Evolutionary conservation across 1,140 invertebrate species (phyloP), one percentile per base, ranked within the genome.

Genomic region (Pseudomyrmex pallidus): DNA sequence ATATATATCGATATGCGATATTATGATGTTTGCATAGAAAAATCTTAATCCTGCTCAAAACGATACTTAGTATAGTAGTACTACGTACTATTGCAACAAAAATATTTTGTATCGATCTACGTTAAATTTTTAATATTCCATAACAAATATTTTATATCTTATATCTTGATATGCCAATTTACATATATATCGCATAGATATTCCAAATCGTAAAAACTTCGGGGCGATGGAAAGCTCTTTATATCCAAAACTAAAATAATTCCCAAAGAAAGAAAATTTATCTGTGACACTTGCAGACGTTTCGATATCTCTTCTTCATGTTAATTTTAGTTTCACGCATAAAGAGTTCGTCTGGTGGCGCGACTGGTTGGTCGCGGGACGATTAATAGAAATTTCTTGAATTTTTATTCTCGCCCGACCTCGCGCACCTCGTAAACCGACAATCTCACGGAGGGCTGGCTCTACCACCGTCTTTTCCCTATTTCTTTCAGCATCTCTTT

Each of bases 331-430:
- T 63, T 77, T 77, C 52, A 64, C 67, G 73, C 35, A 35, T n/a
- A 66, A 54, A 68, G 76, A 66, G 44, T 74, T 63, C 50, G 73
- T 85, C 57, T 66, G 64, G 56, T 64, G 12, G 46, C 74, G 12
- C 56, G 64, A 50, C 15, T 35, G 87, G 77, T 87, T 66, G 76
- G 67, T 54, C 67, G 54, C 15, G 44, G 13, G 77, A 82, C 84
- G 88, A 88, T 88, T 88, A 88, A 88, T 88, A 88, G 87, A 88
- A 88, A 87, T 87, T 85, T 88, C 44, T 73, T 48, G 25, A 56
- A 46, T 78, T 85, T 85, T 88, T 88, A 88, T 88, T 78, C 78
- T 54, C 77, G 35, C 76, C 52, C 12, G 12, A 35, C 5, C 35
- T 35, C 61, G 54, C 84, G 70, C 77, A 85, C 74, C 74, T 83